Evolutionary conservation across 2,797 vertebrate genomes (phyloP).

Genomic region (Propithecus deckenii): DNA sequence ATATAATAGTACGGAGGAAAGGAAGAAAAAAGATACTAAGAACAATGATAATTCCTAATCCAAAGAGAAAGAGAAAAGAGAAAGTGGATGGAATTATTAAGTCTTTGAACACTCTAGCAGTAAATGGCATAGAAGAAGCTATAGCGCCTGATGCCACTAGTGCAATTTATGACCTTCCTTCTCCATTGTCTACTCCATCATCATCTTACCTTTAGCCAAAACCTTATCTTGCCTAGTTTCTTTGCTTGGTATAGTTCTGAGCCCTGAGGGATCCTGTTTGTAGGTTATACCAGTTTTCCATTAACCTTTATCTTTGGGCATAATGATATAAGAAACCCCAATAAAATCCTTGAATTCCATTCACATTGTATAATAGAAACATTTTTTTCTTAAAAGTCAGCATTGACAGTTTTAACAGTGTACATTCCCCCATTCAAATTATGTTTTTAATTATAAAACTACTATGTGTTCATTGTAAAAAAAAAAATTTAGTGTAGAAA

Average conservation of each 20-base stretch:
- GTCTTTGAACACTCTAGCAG: background rate
- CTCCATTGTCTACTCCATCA: background rate
- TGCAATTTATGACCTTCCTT: background rate
- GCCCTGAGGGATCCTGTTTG: background rate
- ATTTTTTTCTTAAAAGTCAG: background rate
- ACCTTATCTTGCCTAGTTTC: background rate
- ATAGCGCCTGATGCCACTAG: background rate
- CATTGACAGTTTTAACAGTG: background rate
- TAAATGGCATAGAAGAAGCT: background rate
- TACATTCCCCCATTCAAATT: background rate
- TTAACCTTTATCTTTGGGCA: background rate
- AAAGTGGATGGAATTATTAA: background rate
- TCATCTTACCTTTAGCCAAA: background rate
- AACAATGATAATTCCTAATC: background rate
- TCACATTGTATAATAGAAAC: background rate
- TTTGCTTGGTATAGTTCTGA: background rate
- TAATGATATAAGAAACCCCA: background rate
- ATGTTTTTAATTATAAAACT: slow-evolving; percentile 2
- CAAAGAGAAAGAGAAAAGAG: background rate
- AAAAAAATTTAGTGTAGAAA: background rate
- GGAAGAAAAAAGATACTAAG: background rate
- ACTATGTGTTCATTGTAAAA: background rate
- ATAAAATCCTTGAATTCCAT: background rate
- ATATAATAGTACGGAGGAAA: background rate
- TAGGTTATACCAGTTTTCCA: background rate